A percentile compares a stretch with the other conserved stretches of the same genome.
These are phyloP conservation scores for Clavelina lepadiformis DNA, from an alignment of 23 tunicate species.

Conservation along the genomic window DNA sequence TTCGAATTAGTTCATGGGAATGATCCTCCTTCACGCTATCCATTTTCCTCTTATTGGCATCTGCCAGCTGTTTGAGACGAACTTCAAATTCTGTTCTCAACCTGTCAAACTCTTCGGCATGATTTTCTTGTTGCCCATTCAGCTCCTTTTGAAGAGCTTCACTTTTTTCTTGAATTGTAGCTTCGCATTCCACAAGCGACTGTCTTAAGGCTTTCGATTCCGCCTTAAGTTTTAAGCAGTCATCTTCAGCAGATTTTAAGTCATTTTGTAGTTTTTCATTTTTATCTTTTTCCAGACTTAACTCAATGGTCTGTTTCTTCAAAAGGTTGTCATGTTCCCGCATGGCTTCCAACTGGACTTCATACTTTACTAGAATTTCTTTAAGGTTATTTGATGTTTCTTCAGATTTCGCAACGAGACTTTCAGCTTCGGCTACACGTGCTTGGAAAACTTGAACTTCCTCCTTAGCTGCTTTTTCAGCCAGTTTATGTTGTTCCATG, in stretches of 20 bases:
- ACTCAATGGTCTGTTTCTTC: not conserved
- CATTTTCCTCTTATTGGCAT: slow-evolving; percentile 24
- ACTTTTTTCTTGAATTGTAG: not conserved
- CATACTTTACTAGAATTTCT: slow-evolving; percentile 48
- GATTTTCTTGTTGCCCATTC: not conserved
- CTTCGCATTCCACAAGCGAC: not conserved
- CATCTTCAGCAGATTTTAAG: slow-evolving; percentile 5
- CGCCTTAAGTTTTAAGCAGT: not conserved
- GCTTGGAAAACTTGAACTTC: no score
- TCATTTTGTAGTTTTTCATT: slow-evolving; percentile 12
- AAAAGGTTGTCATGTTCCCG: not conserved
- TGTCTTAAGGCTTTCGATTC: not conserved
- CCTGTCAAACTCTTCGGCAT: not conserved
- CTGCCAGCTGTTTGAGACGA: slow-evolving; percentile 9
- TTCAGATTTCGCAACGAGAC: slow-evolving; percentile 12
- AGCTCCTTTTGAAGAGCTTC: not conserved
- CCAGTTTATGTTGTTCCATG: no score
- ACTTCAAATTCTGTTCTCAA: slow-evolving; percentile 10
- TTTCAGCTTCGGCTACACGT: slow-evolving; percentile 5
- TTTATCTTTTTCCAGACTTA: slow-evolving; percentile 4
- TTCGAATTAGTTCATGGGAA: not conserved
- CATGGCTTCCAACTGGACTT: slow-evolving; percentile 31
- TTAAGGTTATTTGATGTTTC: slow-evolving; percentile 19
- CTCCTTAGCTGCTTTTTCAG: no score
- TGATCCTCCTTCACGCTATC: not conserved